Percentiles rank a stretch among this genome's conserved stretches.
Conservation (phyloP, 2,888 invertebrate species). For the Diadegma fenestrale region DNA sequence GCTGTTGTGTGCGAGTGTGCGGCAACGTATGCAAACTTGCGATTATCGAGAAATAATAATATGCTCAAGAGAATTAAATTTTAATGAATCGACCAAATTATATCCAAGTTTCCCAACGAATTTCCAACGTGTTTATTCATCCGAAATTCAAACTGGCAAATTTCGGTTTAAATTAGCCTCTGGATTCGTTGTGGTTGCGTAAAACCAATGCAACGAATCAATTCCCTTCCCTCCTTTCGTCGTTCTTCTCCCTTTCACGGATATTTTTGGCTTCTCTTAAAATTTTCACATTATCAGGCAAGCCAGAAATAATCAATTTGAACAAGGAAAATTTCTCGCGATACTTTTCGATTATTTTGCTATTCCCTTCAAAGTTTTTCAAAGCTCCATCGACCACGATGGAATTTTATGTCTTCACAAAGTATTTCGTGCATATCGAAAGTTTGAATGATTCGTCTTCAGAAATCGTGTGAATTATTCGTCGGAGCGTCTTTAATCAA, state of each 20-base stretch:
- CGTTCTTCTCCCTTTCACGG: not conserved
- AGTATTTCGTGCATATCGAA: not conserved
- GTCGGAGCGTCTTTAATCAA: conserved; percentile 19
- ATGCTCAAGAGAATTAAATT: conserved; percentile 54
- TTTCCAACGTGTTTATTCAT: conserved; percentile 18
- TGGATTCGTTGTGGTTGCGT: not conserved
- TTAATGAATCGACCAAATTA: conserved; percentile 54
- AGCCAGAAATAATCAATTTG: no score
- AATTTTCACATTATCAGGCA: not conserved
- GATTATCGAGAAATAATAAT: conserved; percentile 64
- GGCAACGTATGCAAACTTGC: conserved; percentile 35
- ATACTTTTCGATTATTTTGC: not conserved
- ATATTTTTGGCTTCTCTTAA: not conserved
- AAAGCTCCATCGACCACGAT: not conserved
- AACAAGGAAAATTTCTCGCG: no score
- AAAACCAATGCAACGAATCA: not conserved
- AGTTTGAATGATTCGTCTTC: not conserved
- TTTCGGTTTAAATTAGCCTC: not conserved
- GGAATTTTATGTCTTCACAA: not conserved
- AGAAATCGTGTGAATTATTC: not conserved
- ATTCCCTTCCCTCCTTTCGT: not conserved
- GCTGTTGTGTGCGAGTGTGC: not conserved
- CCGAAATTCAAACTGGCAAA: conserved; percentile 9
- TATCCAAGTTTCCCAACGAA: conserved; percentile 6
- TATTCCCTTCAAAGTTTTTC: not conserved